phyloP scores from a whole-genome alignment of 1,140 invertebrate species.

The Leptopilina boulardi region DNA sequence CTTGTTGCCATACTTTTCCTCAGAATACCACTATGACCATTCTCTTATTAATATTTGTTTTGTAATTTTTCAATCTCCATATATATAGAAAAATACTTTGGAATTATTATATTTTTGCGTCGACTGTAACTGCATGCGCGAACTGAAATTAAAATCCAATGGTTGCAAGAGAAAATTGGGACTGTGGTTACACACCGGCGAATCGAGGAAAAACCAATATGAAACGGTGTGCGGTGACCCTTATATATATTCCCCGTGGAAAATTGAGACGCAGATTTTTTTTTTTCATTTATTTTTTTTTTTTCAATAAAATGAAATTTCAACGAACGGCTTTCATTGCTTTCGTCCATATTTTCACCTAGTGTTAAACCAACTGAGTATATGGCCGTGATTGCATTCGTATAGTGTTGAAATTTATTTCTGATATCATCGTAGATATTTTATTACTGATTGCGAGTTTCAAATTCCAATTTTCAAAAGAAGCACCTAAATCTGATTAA shows the following conservation, averaged over 20 bases:
- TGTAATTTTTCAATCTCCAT: not conserved
- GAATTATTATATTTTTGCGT: not conserved
- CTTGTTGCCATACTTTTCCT: not conserved
- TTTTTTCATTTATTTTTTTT: too few relatives aligned
- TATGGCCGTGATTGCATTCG: not conserved
- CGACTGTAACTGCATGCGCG: not conserved
- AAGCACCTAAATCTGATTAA: too few relatives aligned
- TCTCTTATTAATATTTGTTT: not conserved
- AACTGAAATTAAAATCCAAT: slow-evolving; percentile 19
- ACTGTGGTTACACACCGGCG: slow-evolving; percentile 32
- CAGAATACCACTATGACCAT: not conserved
- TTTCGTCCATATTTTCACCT: not conserved
- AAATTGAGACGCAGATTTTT: slow-evolving; percentile 39
- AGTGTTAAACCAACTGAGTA: slow-evolving; percentile 22
- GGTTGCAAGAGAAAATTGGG: slow-evolving; percentile 21
- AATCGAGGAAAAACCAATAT: slow-evolving; percentile 39
- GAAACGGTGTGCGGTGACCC: slow-evolving; percentile 34
- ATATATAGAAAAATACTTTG: not conserved
- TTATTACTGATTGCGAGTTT: not conserved
- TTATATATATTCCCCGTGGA: not conserved
- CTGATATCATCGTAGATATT: not conserved
- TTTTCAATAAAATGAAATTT: slow-evolving; percentile 24
- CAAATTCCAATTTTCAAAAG: too few relatives aligned
- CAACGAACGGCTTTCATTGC: not conserved
- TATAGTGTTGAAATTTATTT: not conserved